Evolutionary conservation across 1,140 invertebrate species (phyloP).

Genomic region (Drosophila chauvacae): DNA sequence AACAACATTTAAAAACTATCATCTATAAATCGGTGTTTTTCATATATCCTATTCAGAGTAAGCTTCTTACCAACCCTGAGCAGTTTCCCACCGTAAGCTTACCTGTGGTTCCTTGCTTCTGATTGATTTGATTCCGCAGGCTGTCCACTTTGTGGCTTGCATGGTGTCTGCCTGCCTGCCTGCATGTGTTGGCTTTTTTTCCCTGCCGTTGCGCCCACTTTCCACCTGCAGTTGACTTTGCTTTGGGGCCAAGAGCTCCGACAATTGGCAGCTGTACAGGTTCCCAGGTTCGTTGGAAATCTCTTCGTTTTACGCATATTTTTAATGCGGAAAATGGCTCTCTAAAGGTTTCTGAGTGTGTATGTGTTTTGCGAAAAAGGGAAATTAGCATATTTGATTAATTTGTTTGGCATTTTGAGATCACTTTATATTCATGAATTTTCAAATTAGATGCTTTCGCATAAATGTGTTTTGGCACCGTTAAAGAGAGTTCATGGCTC

Average conservation of each 20-base stretch:
- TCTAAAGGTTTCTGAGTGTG: slow-evolving; percentile 4
- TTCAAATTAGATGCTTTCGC: slow-evolving; percentile 56
- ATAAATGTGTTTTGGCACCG: slow-evolving; percentile 49
- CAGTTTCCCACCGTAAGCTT: background rate
- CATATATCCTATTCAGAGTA: background rate
- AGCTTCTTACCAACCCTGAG: background rate
- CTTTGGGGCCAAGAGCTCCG: slow-evolving; percentile 1
- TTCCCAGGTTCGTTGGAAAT: slow-evolving; percentile 31
- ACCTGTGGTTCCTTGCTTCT: background rate
- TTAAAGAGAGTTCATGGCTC: slow-evolving; percentile 30
- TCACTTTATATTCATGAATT: slow-evolving; percentile 78
- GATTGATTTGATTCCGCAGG: slow-evolving; percentile 2
- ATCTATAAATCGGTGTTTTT: background rate
- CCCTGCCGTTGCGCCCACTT: background rate
- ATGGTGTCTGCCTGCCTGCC: background rate
- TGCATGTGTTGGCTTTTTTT: background rate
- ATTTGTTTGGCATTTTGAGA: slow-evolving; percentile 64
- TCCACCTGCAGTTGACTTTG: slow-evolving; percentile 17
- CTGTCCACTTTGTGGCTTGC: slow-evolving; percentile 3
- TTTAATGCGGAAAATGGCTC: slow-evolving; percentile 42
- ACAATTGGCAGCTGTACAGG: slow-evolving; percentile 24
- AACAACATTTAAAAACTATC: background rate
- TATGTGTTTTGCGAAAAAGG: slow-evolving; percentile 23
- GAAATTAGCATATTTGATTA: slow-evolving; percentile 77
- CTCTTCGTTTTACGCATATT: slow-evolving; percentile 55